Evolutionary conservation across 35 echinoderm and acorn worm genomes (phyloP).

Genomic region (Apostichopus japonicus): DNA sequence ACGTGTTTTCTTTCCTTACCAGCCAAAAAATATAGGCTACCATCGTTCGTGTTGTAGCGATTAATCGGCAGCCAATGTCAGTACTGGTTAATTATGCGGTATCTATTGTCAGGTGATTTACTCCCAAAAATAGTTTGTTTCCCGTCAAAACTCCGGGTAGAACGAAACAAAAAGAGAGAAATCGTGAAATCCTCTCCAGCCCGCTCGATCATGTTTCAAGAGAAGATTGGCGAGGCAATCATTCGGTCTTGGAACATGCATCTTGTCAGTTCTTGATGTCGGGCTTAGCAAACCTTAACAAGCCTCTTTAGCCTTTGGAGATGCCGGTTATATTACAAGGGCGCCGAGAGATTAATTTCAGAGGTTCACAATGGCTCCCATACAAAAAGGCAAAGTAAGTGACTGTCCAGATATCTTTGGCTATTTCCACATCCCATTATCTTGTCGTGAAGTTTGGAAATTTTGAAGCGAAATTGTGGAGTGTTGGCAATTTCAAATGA

Average conservation of each 20-base stretch:
- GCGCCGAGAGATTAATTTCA: neutral
- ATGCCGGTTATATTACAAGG: neutral
- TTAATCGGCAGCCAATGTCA: neutral
- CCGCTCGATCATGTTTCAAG: neutral
- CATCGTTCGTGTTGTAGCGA: neutral
- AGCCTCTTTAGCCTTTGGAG: neutral
- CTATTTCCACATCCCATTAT: neutral
- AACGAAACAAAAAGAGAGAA: neutral
- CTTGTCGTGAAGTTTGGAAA: too few species aligned
- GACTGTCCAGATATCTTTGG: neutral
- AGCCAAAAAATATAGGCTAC: neutral
- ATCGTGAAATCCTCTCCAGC: neutral
- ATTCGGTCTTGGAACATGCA: neutral
- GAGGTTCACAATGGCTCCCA: constrained; percentile 28
- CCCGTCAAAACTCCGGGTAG: neutral
- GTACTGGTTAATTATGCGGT: neutral
- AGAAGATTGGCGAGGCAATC: neutral
- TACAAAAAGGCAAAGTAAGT: constrained; percentile 41
- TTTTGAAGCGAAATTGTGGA: too few species aligned
- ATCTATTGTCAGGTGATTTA: neutral
- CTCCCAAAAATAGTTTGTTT: neutral
- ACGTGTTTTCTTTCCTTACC: too few species aligned
- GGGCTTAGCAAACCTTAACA: neutral
- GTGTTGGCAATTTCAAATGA: neutral
- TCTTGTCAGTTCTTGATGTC: neutral